A percentile compares a stretch with the other conserved stretches of the same genome.
phyloP scores from a whole-genome alignment of 2,888 invertebrate species.

The Syrista parreyssii region DNA sequence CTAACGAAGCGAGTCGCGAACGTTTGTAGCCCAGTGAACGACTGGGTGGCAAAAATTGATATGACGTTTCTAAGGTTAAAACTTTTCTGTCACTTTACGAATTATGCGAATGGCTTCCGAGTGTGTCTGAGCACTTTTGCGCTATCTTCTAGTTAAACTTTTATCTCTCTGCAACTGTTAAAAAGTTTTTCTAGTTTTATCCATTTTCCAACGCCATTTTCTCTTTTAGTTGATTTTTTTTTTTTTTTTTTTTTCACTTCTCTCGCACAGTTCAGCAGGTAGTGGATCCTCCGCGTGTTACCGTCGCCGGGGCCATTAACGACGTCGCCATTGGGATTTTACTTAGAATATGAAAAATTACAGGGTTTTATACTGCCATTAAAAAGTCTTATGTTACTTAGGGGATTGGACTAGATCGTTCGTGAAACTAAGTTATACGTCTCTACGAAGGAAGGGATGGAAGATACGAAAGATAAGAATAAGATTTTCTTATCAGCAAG shows the following conservation, averaged over 20 bases:
- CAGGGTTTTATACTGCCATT: background rate
- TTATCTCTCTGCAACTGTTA: background rate
- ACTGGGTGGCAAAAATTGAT: too few species aligned
- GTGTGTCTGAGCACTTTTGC: background rate
- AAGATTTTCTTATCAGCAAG: background rate
- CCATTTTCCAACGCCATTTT: background rate
- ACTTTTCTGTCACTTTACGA: background rate
- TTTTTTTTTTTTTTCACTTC: too few species aligned
- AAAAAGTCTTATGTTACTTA: background rate
- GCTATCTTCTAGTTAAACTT: background rate
- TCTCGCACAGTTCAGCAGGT: background rate
- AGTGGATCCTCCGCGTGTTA: background rate
- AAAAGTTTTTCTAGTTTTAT: background rate
- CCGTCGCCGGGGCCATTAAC: background rate
- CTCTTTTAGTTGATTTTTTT: background rate
- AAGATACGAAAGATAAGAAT: background rate
- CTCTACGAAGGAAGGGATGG: background rate
- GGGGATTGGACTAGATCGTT: background rate
- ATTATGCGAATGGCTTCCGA: background rate
- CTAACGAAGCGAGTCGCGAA: too few species aligned
- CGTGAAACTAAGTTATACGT: background rate
- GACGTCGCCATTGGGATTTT: background rate
- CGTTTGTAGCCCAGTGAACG: too few species aligned
- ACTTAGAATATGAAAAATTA: background rate
- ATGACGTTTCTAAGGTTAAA: background rate